Evolutionary conservation across 2,113 vertebrate species (phyloP), one percentile per base, ranked within the genome.

Genomic region (Seriola dumerili): DNA sequence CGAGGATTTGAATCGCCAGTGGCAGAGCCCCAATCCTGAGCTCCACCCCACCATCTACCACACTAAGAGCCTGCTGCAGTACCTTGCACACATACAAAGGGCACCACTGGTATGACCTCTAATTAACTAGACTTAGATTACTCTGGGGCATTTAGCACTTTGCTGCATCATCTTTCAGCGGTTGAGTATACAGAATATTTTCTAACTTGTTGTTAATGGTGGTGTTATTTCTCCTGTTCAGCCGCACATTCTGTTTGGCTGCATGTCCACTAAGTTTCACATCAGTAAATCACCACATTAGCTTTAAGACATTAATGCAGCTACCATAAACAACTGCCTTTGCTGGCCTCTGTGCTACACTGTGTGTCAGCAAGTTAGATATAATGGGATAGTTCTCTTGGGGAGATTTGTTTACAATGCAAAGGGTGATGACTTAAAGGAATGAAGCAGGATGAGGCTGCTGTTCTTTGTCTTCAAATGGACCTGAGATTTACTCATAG

Each of bases 41-140:
- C 96, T 99, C 65, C 98, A 99, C 92, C 98, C 98, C 65, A 99
- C 98, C 79, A 97, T 99, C 95, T 99, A 97, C 95, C 97, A 99
- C 86, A 96, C 98, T 83, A 99, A 99, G 92, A 96, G 98, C 72
- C 95, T 99, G 83, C 94, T 99, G 75, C 98, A 99, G 83, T 99
- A 99, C 94, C 93, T 99, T 90, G 95, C 96, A 78, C 95, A 97
- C 82, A 97, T 98, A 91, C 97, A 97, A 87, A 97, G 94, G 89
- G 95, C 96, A 75, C 98, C 98, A 67, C 91, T 99, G 96, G 98
- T 99, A 93, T 38, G 86, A 89, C 54, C 46, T 80, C 25, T 69
- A 40, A 79, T 81, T 64, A 83, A 78, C 73, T 84, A 40, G 50
- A 64, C 52, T 72, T 69, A 11, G 66, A 74, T 86, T 36, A 63